Conservation (phyloP, 2,888 invertebrate genomes). For the Diploptera punctata region DNA sequence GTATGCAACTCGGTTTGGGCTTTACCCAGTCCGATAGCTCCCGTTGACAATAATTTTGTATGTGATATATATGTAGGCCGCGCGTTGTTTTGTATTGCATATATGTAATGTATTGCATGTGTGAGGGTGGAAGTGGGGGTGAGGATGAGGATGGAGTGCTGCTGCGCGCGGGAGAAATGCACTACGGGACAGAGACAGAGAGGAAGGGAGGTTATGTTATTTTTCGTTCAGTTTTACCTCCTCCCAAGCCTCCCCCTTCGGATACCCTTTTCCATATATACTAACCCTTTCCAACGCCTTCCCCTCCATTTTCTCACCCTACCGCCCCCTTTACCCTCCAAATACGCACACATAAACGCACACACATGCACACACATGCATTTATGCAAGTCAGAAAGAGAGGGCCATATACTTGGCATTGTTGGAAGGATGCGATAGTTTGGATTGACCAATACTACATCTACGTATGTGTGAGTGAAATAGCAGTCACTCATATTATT, state of each 20-base stretch:
- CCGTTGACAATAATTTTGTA: constrained; percentile 22
- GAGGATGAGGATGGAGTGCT: not conserved
- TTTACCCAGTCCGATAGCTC: not conserved
- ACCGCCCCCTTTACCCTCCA: not conserved
- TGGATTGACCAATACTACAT: constrained; percentile 32
- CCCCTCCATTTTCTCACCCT: constrained; percentile 15
- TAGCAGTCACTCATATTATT: constrained; percentile 32
- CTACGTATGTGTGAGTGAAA: constrained; percentile 23
- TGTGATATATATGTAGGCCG: constrained; percentile 16
- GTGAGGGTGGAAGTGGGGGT: not conserved
- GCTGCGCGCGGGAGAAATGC: not conserved
- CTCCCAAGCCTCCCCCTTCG: constrained; percentile 21
- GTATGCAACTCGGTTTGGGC: constrained; percentile 7
- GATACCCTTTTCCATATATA: constrained; percentile 24
- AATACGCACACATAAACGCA: constrained; percentile 12
- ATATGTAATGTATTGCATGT: constrained; percentile 11
- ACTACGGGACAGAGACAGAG: not conserved
- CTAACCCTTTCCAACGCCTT: constrained; percentile 13
- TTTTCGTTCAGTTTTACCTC: constrained; percentile 33
- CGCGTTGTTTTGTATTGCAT: constrained; percentile 30
- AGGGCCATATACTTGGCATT: not conserved
- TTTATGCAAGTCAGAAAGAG: constrained; percentile 17
- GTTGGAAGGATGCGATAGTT: constrained; percentile 25
- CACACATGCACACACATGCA: constrained; percentile 10
- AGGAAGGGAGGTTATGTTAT: constrained; percentile 18